A percentile compares a stretch with the other conserved stretches of the same genome.
Evolutionary conservation across 2,797 vertebrate genomes (phyloP).

Genomic region (Pipistrellus pipistrellus): DNA sequence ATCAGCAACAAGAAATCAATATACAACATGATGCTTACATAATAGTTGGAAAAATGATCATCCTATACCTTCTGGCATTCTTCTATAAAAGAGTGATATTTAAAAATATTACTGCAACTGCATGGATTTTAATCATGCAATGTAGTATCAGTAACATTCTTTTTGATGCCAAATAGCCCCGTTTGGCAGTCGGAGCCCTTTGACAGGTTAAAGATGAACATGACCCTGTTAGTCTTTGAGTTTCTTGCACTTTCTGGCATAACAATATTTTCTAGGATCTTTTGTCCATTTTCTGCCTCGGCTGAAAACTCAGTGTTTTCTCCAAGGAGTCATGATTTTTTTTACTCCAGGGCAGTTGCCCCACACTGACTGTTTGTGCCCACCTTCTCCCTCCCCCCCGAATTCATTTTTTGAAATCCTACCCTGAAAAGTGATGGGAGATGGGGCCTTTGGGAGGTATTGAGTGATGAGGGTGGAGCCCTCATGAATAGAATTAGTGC

Average conservation of each 20-base stretch:
- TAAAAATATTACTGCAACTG: background rate
- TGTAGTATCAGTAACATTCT: background rate
- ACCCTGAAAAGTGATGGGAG: background rate
- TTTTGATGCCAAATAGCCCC: background rate
- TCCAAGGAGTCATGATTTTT: background rate
- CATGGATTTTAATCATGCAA: background rate
- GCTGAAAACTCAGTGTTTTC: background rate
- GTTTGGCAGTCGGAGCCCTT: background rate
- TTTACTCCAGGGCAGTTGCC: background rate
- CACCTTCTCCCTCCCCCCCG: no score
- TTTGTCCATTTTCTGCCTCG: background rate
- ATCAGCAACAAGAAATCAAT: background rate
- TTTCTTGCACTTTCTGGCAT: background rate
- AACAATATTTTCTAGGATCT: background rate
- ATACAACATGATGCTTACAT: background rate
- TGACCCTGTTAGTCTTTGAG: background rate
- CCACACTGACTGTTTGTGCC: background rate
- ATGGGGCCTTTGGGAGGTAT: background rate
- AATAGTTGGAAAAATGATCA: background rate
- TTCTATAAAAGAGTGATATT: background rate
- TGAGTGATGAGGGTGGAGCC: background rate
- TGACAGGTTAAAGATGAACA: background rate
- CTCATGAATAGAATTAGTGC: background rate
- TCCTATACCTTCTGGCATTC: background rate
- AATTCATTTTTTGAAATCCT: background rate